Evolutionary conservation across 2,797 vertebrate species (phyloP).

Genomic region (Phrynocephalus guinanensis): DNA sequence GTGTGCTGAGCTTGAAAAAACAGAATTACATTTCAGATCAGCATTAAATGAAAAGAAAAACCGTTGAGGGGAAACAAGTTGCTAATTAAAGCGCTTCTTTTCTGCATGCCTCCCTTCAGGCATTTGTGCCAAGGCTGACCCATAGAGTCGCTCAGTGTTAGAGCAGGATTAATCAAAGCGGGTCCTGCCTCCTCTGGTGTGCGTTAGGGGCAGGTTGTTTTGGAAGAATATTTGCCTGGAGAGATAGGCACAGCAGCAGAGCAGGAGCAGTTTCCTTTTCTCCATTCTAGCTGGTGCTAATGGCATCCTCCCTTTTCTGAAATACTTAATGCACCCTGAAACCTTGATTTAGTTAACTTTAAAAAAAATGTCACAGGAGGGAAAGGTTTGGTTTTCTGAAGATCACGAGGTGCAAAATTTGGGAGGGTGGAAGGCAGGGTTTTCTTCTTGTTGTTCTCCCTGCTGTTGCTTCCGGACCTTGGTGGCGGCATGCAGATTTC

Average conservation of each 20-base stretch:
- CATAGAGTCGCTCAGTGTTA: too few relatives aligned
- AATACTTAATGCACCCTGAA: constrained; percentile 40
- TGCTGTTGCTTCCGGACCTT: constrained; percentile 60
- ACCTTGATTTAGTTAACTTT: constrained; percentile 31
- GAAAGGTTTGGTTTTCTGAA: constrained; percentile 16
- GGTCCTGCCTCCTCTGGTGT: not conserved
- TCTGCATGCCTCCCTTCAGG: not conserved
- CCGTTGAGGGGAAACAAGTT: constrained; percentile 10
- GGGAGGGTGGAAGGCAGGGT: constrained; percentile 40
- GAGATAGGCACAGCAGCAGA: not conserved
- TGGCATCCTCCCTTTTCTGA: constrained; percentile 34
- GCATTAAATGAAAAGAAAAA: not conserved
- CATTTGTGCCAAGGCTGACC: not conserved
- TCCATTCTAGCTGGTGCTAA: constrained; percentile 27
- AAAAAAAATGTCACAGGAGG: constrained; percentile 31
- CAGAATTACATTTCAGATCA: constrained; percentile 17
- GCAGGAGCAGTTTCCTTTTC: not conserved
- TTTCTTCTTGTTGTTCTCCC: constrained; percentile 57
- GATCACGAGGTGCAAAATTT: constrained; percentile 52
- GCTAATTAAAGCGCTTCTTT: not conserved
- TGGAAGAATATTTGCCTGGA: not conserved
- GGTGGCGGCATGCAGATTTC: constrained; percentile 55
- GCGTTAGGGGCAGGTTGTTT: not conserved
- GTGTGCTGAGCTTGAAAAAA: not conserved
- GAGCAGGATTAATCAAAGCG: too few relatives aligned